These are phyloP conservation scores for Dexiosoma caninum DNA, from an alignment of 2,888 invertebrate genomes.

Conservation along the genomic window DNA sequence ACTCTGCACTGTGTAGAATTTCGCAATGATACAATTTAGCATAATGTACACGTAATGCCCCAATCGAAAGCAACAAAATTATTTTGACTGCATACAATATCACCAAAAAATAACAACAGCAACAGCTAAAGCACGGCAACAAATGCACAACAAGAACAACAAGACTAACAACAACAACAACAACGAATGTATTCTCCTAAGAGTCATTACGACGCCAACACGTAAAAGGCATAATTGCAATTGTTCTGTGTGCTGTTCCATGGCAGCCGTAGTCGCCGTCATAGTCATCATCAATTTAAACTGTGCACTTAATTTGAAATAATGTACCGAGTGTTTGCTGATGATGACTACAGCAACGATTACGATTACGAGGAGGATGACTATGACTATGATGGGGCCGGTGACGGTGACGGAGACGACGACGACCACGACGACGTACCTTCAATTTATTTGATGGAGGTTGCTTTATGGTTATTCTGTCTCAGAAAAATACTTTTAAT, in stretches of 20 bases:
- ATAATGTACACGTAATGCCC: slow-evolving; percentile 60
- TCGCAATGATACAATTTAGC: slow-evolving; percentile 57
- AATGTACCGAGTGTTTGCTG: slow-evolving; percentile 40
- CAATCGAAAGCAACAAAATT: slow-evolving; percentile 24
- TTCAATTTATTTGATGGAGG: slow-evolving; percentile 15
- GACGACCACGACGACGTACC: background rate
- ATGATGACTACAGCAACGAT: background rate
- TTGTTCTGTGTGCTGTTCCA: slow-evolving; percentile 30
- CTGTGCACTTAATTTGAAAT: slow-evolving; percentile 56
- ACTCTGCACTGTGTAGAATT: slow-evolving; percentile 22
- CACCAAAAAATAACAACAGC: slow-evolving; percentile 26
- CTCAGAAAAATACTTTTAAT: background rate
- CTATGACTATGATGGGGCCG: background rate
- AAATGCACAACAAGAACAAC: background rate
- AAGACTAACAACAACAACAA: slow-evolving; percentile 17
- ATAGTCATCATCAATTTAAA: slow-evolving; percentile 44
- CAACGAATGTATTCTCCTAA: slow-evolving; percentile 41
- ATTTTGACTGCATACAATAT: slow-evolving; percentile 48
- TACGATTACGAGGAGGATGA: background rate
- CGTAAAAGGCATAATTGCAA: slow-evolving; percentile 60
- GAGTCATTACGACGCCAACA: slow-evolving; percentile 62
- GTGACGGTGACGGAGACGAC: background rate
- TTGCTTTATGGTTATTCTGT: slow-evolving; percentile 10
- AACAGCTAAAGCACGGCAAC: slow-evolving; percentile 5
- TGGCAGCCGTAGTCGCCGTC: slow-evolving; percentile 17